These are phyloP conservation scores for Drosophila oshimai DNA, from an alignment of 1,140 invertebrate genomes.

Conservation along the genomic window DNA sequence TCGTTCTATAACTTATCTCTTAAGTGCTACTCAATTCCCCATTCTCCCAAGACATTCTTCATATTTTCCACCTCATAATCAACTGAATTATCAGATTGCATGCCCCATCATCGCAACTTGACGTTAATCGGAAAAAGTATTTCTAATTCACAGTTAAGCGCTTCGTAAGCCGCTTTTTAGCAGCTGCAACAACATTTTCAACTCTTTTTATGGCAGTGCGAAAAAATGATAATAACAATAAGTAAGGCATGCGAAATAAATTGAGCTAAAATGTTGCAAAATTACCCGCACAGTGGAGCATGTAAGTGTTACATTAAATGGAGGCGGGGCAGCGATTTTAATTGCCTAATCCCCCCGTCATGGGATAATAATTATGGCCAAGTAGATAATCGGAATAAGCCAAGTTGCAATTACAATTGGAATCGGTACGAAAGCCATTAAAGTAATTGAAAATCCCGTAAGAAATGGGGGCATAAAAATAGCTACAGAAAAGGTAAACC, in stretches of 20 bases:
- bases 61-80: conserved; percentile 11
- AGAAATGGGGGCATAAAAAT: conserved; percentile 15
- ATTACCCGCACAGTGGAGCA: conserved; percentile 53
- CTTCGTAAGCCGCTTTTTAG: neutral
- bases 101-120: conserved; percentile 18
- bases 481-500: neutral
- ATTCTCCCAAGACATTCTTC: conserved; percentile 12
- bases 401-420: conserved; percentile 3
- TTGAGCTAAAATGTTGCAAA: conserved; percentile 40
- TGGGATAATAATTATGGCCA: conserved; percentile 31
- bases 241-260: conserved; percentile 21
- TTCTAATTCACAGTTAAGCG: conserved; percentile 23
- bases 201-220: neutral
- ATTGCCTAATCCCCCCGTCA: conserved; percentile 30
- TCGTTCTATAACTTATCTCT: neutral
- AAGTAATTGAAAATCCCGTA: conserved; percentile 38
- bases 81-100: conserved; percentile 22
- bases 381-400: conserved; percentile 16
- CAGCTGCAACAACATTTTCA: neutral
- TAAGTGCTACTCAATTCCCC: conserved; percentile 19
- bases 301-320: conserved; percentile 64
- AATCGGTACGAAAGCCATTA: conserved; percentile 28
- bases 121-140: conserved; percentile 17
- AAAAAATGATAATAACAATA: conserved; percentile 4
- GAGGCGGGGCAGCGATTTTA: conserved; percentile 10